Evolutionary conservation across 1,140 invertebrate genomes (phyloP).

Genomic region (Reticulitermes speratus): DNA sequence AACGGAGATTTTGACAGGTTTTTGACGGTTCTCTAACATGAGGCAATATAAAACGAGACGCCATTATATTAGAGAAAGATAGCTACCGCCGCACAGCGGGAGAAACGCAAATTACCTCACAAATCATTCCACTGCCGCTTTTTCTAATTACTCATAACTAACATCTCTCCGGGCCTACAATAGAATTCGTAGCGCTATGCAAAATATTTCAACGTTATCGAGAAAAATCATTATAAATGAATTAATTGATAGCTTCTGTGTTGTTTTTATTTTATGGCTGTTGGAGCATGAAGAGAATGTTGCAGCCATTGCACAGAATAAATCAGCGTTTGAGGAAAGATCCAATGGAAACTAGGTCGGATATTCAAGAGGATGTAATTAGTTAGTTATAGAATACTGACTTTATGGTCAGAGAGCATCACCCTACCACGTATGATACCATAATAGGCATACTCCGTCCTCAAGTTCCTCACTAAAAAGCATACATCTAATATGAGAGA

Average conservation of each 20-base stretch:
- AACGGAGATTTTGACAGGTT: conserved; percentile 1
- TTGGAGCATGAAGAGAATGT: too few relatives aligned
- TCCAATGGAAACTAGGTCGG: too few relatives aligned
- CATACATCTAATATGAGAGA: too few relatives aligned
- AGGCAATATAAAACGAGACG: not conserved
- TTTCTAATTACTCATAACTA: conserved; percentile 12
- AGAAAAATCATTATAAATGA: not conserved
- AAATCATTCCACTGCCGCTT: not conserved
- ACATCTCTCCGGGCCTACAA: not conserved
- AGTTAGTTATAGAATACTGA: too few relatives aligned
- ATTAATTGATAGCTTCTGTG: not conserved
- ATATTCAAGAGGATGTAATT: too few relatives aligned
- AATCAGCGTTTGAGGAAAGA: too few relatives aligned
- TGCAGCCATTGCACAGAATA: too few relatives aligned
- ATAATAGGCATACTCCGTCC: too few relatives aligned
- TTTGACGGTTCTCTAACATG: not conserved
- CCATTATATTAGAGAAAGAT: not conserved
- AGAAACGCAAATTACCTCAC: conserved; percentile 1
- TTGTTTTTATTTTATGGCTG: too few relatives aligned
- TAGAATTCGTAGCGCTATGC: not conserved
- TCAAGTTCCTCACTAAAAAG: too few relatives aligned
- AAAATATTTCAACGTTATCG: not conserved
- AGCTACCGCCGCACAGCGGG: not conserved
- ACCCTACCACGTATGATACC: too few relatives aligned
- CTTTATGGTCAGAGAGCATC: too few relatives aligned